phyloP scores from a whole-genome alignment of 2,797 vertebrate species.

The Champsocephalus gunnari region DNA sequence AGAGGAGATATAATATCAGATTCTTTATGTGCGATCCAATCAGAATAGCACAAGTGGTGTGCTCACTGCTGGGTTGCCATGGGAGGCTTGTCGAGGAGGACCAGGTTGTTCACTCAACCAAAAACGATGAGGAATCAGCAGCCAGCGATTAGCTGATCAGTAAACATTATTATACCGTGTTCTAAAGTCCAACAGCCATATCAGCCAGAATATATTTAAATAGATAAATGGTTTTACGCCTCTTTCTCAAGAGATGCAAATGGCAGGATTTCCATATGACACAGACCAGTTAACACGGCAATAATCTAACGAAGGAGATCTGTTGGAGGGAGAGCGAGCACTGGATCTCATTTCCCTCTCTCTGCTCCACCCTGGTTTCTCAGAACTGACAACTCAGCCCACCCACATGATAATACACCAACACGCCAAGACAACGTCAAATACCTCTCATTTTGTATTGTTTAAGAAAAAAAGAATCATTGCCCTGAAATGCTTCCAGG shows the following conservation, averaged over 20 bases:
- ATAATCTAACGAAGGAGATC: slow-evolving; percentile 76
- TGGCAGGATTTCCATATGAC: slow-evolving; percentile 81
- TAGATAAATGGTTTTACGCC: slow-evolving; percentile 79
- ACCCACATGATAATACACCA: background rate
- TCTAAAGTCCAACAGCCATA: slow-evolving; percentile 78
- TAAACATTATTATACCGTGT: slow-evolving; percentile 77
- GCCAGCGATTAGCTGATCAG: slow-evolving; percentile 73
- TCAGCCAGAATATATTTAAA: slow-evolving; percentile 81
- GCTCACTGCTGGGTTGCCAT: slow-evolving; percentile 66
- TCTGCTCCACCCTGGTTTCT: slow-evolving; percentile 43
- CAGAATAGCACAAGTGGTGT: slow-evolving; percentile 45
- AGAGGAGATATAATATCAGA: slow-evolving; percentile 72
- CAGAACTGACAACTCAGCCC: slow-evolving; percentile 31
- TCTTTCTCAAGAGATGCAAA: slow-evolving; percentile 83
- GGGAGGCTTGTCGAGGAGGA: slow-evolving; percentile 60
- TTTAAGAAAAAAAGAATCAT: background rate
- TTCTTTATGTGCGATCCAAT: slow-evolving; percentile 75
- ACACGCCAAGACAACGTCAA: slow-evolving; percentile 12
- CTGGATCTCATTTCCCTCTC: slow-evolving; percentile 52
- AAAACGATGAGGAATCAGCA: slow-evolving; percentile 70
- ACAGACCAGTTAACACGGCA: slow-evolving; percentile 71
- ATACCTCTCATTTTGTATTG: background rate
- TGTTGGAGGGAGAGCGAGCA: slow-evolving; percentile 43
- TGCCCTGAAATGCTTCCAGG: background rate
- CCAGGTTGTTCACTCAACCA: slow-evolving; percentile 73